Evolutionary conservation across 2,888 invertebrate species (phyloP).

Genomic region (Chloroclysta siterata): DNA sequence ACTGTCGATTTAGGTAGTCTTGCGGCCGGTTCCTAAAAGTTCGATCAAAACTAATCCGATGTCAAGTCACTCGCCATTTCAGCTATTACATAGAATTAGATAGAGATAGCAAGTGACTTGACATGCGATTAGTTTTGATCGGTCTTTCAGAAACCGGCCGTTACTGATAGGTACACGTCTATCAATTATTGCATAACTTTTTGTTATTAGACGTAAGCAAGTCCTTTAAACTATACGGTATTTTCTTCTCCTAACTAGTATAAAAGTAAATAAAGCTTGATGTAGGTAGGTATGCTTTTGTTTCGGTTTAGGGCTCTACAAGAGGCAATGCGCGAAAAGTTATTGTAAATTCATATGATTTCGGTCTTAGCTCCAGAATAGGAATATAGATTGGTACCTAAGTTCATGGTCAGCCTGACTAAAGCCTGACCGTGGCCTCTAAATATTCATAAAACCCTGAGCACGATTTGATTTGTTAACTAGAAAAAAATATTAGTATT

Average conservation of each 20-base stretch:
- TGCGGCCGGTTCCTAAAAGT: too few relatives aligned
- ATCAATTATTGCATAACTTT: neutral
- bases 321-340: neutral
- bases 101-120: too few relatives aligned
- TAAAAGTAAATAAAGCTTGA: neutral
- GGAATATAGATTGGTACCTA: neutral
- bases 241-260: neutral
- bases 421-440: constrained; percentile 1
- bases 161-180: too few relatives aligned
- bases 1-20: too few relatives aligned
- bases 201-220: neutral
- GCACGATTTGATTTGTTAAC: constrained; percentile 27
- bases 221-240: neutral
- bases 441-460: constrained; percentile 13
- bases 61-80: too few relatives aligned
- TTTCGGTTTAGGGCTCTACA: neutral
- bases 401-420: neutral
- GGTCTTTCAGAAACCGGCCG: too few relatives aligned
- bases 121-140: too few relatives aligned
- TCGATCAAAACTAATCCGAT: too few relatives aligned
- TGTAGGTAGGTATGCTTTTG: neutral
- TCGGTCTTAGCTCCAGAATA: neutral
- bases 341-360: neutral
- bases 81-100: too few relatives aligned
- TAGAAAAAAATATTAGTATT: constrained; percentile 28